Evolutionary conservation across 1,140 invertebrate species (phyloP).

Genomic region (Pomacea maculata): DNA sequence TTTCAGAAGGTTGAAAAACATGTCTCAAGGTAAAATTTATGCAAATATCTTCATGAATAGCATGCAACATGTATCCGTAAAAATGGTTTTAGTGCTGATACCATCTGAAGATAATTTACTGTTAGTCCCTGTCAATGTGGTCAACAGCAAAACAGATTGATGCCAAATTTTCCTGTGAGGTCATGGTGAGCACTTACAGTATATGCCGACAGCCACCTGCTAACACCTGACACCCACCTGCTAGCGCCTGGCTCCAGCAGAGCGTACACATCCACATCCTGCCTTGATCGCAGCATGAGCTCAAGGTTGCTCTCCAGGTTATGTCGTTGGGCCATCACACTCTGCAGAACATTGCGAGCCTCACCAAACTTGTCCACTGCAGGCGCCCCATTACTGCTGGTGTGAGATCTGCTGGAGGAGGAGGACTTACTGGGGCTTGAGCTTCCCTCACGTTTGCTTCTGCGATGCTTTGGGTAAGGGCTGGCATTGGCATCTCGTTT

Average conservation of each 20-base stretch:
- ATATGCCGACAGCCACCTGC: too few relatives aligned
- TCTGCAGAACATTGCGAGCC: constrained; percentile 45
- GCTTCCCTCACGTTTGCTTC: constrained; percentile 10
- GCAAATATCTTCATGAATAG: too few relatives aligned
- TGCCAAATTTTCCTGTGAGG: too few relatives aligned
- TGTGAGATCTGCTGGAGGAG: background rate
- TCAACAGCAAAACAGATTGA: too few relatives aligned
- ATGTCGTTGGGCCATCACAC: constrained; percentile 40
- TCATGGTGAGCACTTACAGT: too few relatives aligned
- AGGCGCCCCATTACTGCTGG: constrained; percentile 6
- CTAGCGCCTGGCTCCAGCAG: constrained; percentile 18
- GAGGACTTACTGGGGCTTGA: constrained; percentile 18
- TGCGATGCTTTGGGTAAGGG: constrained; percentile 27
- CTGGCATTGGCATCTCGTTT: constrained; percentile 14
- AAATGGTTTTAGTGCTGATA: too few relatives aligned
- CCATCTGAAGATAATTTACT: too few relatives aligned
- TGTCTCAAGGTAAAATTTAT: too few relatives aligned
- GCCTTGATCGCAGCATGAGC: constrained; percentile 41
- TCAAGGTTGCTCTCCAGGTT: constrained; percentile 55
- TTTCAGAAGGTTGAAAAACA: too few relatives aligned
- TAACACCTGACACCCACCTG: too few relatives aligned
- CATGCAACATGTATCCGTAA: too few relatives aligned
- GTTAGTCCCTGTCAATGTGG: too few relatives aligned
- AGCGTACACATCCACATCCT: constrained; percentile 47
- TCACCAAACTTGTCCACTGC: constrained; percentile 40